Conservation (phyloP, 92 coral and sea anemone species). For the Epizoanthus ramosus region DNA sequence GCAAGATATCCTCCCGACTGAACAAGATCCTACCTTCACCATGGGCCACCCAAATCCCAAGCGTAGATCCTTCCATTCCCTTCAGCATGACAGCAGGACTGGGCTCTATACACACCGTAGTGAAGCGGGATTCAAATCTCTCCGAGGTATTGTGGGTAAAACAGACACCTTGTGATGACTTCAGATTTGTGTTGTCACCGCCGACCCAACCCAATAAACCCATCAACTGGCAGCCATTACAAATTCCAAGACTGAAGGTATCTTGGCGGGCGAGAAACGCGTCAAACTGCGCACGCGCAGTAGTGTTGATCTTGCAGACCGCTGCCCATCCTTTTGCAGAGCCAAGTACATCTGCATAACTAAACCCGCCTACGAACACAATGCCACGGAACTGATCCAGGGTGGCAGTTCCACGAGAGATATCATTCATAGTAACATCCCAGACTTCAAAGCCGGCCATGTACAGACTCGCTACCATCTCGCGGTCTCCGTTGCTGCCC, state of each 20-base stretch:
- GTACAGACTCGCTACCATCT: conserved; percentile 91
- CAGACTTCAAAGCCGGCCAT: conserved; percentile 97
- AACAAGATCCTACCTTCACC: conserved; percentile 91
- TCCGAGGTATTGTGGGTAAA: conserved; percentile 95
- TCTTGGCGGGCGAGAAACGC: conserved; percentile 84
- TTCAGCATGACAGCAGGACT: conserved; percentile 93
- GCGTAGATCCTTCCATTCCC: conserved; percentile 92
- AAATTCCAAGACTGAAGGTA: conserved; percentile 97
- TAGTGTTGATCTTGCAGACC: conserved; percentile 85
- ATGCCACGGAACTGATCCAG: conserved; percentile 93
- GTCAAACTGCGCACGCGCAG: conserved; percentile 77
- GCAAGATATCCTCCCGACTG: conserved; percentile 62
- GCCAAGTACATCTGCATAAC: conserved; percentile 97
- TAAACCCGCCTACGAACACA: conserved; percentile 96
- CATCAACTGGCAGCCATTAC: conserved; percentile 98
- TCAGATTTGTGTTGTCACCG: conserved; percentile 40
- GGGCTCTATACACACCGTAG: conserved; percentile 82
- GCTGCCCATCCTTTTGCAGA: conserved; percentile 99
- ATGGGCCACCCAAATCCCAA: conserved; percentile 98
- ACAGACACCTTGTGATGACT: conserved; percentile 83
- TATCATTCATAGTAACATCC: conserved; percentile 95
- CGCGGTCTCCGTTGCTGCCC: conserved; percentile 99
- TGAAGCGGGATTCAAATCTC: conserved; percentile 93
- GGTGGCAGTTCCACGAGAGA: conserved; percentile 73
- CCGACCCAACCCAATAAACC: conserved; percentile 97